phyloP scores from a whole-genome alignment of 1,140 invertebrate genomes.

The Megathymus violae region DNA sequence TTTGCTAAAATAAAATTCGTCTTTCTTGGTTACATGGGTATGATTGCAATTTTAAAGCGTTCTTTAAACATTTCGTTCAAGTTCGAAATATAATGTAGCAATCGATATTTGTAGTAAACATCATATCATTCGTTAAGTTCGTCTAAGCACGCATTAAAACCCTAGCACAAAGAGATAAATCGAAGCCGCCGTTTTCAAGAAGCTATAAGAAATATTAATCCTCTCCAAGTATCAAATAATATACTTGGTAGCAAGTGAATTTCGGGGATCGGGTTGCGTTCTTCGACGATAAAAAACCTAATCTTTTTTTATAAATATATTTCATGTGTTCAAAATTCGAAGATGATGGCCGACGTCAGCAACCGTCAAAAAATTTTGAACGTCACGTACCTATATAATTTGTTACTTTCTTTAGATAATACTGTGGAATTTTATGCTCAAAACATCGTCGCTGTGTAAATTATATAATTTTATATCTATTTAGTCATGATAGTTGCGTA shows the following conservation, averaged over 20 bases:
- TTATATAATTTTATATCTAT: no score
- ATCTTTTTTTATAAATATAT: slow-evolving; percentile 46
- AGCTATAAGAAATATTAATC: slow-evolving; percentile 69
- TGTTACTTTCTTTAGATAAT: slow-evolving; percentile 46
- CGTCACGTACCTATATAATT: slow-evolving; percentile 3
- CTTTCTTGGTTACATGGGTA: background rate
- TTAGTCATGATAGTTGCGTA: no score
- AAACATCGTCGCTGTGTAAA: no score
- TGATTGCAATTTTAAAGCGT: background rate
- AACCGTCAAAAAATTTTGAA: slow-evolving; percentile 57
- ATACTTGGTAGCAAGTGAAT: slow-evolving; percentile 83
- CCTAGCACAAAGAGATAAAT: slow-evolving; percentile 63
- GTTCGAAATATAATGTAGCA: slow-evolving; percentile 1
- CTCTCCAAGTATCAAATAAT: slow-evolving; percentile 81
- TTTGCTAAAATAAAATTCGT: no score
- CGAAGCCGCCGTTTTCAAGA: slow-evolving; percentile 62
- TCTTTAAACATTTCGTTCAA: background rate
- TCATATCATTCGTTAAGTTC: slow-evolving; percentile 45
- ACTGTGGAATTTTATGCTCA: no score
- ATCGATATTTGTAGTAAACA: slow-evolving; percentile 6
- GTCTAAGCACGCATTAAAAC: slow-evolving; percentile 49
- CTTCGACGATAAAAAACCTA: slow-evolving; percentile 54
- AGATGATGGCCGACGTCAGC: slow-evolving; percentile 69
- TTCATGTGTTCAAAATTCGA: slow-evolving; percentile 59
- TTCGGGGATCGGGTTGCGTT: slow-evolving; percentile 76